Evolutionary conservation across 2,888 invertebrate species (phyloP).

Genomic region (Epirrhoe tristata): DNA sequence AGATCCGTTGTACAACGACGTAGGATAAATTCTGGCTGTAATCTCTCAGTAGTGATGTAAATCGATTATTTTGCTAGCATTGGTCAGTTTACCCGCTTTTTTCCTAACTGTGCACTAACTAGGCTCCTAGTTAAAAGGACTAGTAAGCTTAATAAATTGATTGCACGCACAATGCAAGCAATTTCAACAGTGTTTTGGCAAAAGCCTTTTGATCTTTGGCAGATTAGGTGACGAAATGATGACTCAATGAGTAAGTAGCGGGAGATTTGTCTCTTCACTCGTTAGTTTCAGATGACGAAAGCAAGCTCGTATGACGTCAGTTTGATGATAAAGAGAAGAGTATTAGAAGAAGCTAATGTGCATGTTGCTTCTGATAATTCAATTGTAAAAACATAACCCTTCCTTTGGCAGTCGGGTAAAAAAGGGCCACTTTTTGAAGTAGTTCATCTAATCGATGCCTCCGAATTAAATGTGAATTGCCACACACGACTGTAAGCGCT

Average conservation of each 20-base stretch:
- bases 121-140: conserved; percentile 33
- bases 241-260: conserved; percentile 1
- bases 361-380: too few relatives aligned
- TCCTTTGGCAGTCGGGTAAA: too few relatives aligned
- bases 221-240: conserved; percentile 27
- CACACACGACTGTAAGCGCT: too few relatives aligned
- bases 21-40: too few relatives aligned
- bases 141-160: conserved; percentile 34
- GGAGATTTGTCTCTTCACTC: not conserved
- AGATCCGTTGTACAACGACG: too few relatives aligned
- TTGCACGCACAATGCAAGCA: conserved; percentile 32
- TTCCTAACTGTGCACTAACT: not conserved
- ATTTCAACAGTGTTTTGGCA: conserved; percentile 30
- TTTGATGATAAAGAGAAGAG: not conserved
- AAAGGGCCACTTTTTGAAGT: too few relatives aligned
- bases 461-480: too few relatives aligned
- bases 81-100: too few relatives aligned
- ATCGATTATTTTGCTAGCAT: too few relatives aligned
- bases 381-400: too few relatives aligned
- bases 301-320: not conserved
- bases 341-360: not conserved
- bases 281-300: conserved; percentile 1
- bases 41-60: too few relatives aligned
- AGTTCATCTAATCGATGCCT: too few relatives aligned
- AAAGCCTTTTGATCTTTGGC: conserved; percentile 31